Base-by-base conservation (phyloP, 2,113 vertebrate genomes). In the Penelope pileata region DNA sequence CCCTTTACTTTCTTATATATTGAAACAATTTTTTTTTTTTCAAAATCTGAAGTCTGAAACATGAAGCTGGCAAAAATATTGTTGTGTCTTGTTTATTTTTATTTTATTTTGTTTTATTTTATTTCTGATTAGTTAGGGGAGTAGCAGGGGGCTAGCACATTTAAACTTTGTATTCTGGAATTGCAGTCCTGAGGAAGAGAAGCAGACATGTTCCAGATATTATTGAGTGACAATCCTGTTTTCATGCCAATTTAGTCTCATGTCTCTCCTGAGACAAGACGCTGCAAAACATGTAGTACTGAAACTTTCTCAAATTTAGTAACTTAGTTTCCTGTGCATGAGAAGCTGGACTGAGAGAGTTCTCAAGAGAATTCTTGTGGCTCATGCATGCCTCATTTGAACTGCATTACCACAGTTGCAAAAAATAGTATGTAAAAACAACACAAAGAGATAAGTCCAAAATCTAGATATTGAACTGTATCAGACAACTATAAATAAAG, bases 211-310 rank as follows among this genome's bases (percentile, higher is more conserved):
- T 94, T 86, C 84, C 54, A 59, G 26, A 27, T 73, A 64, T 51
- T 82, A 90, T 22, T 64, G 76, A 89, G 27, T 11, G 2, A 24
- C 10, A 83, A 78, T 92, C 89, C 9, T 51, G 32, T 80, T 95
- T 88, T 78, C 63, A 56, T 94, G 32, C 24, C 24, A 42, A 43
- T 94, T 94, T 91, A 84, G 54, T 32, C 24, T 86, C 82, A 67
- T 26, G 21, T 48, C 16, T 95, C 51, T 77, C 78, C 40, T 87
- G 87, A 92, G 53, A 95, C 34, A 72, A 88, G 48, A 54, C 45
- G 38, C 4, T 84, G 87, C 50, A 77, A 90, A 93, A 93, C 63
- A 30, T 5, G 38, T n/a, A 63, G 16, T 42, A 32, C 15, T 89
- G 54, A 81, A 95, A 87, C 24, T 42, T 36, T 4, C 7, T 64